Conservation (phyloP, 2,888 invertebrate species). For the Altica lythri region DNA sequence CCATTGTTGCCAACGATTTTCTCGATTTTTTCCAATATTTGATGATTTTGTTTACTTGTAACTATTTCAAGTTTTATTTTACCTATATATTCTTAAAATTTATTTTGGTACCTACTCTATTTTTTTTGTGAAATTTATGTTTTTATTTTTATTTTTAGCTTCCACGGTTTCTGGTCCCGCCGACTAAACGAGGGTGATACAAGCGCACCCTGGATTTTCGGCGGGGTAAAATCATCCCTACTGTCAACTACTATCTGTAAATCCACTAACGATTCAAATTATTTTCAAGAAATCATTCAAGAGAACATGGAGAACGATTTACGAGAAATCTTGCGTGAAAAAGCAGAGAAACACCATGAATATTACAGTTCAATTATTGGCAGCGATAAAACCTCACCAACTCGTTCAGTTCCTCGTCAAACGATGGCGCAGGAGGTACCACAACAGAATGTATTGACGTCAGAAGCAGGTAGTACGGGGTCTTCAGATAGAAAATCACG, state of each 20-base stretch:
- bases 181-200: slow-evolving; percentile 44
- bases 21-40: background rate
- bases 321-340: slow-evolving; percentile 45
- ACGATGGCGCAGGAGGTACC: slow-evolving; percentile 43
- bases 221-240: slow-evolving; percentile 36
- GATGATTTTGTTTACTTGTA: background rate
- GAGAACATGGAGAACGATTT: slow-evolving; percentile 40
- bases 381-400: too few species aligned
- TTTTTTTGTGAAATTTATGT: background rate
- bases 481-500: slow-evolving; percentile 34
- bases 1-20: background rate
- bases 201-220: slow-evolving; percentile 46
- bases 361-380: slow-evolving; percentile 47
- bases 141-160: slow-evolving; percentile 43
- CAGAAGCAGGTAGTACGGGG: slow-evolving; percentile 34
- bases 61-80: background rate
- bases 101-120: background rate
- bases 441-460: background rate
- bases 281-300: slow-evolving; percentile 25
- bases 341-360: slow-evolving; percentile 49
- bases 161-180: slow-evolving; percentile 51
- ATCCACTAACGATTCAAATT: slow-evolving; percentile 13
- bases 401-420: too few species aligned
- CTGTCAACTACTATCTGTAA: slow-evolving; percentile 4
- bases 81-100: background rate